phyloP scores from a whole-genome alignment of 2,797 vertebrate genomes.

The Pelochelys cantorii region DNA sequence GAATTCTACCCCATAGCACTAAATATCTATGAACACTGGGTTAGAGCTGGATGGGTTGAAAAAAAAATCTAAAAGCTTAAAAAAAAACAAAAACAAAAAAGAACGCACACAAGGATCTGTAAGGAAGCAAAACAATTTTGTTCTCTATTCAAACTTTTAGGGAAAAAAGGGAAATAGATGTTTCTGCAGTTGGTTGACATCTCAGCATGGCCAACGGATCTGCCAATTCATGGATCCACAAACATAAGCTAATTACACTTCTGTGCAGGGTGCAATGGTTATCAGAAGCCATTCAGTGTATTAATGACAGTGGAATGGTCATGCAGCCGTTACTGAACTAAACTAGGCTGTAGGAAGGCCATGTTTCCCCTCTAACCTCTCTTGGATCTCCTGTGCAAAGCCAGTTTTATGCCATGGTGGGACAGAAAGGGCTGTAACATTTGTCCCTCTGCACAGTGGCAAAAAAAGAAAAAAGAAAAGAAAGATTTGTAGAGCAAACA shows the following conservation, averaged over 20 bases:
- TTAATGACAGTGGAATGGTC: background rate
- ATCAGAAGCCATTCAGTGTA: background rate
- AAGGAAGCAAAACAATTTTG: background rate
- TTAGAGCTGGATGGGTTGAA: slow-evolving; percentile 21
- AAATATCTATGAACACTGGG: slow-evolving; percentile 33
- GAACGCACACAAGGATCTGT: background rate
- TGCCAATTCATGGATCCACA: background rate
- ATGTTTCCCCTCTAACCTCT: background rate
- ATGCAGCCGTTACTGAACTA: background rate
- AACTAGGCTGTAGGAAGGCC: background rate
- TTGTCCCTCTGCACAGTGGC: background rate
- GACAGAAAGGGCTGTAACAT: background rate
- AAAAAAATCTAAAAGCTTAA: background rate
- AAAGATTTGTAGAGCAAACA: background rate
- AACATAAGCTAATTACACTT: background rate
- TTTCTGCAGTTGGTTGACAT: background rate
- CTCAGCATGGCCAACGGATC: background rate
- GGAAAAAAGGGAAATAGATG: background rate
- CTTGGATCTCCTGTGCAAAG: background rate
- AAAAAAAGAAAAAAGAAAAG: background rate
- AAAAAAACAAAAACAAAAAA: slow-evolving; percentile 22
- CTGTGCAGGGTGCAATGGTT: accelerated
- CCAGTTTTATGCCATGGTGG: background rate
- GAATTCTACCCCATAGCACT: slow-evolving; percentile 48
- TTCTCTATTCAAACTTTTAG: background rate